Evolutionary conservation across 2,797 vertebrate species (phyloP).

Genomic region (Lithobates sylvaticus): DNA sequence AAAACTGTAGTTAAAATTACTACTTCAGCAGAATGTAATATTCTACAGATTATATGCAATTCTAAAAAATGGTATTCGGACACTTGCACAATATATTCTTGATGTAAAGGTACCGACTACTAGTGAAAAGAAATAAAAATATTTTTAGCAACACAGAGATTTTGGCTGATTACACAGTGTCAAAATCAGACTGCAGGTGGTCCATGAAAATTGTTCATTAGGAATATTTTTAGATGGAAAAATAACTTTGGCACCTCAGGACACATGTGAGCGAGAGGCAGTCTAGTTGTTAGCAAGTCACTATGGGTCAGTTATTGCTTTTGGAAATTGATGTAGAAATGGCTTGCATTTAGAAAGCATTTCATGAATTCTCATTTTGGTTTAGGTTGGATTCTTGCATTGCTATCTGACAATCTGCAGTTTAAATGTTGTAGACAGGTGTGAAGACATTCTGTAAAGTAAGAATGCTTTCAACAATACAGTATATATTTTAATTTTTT

Average conservation of each 20-base stretch:
- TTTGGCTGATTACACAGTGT: neutral
- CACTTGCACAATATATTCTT: too few relatives aligned
- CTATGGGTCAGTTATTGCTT: neutral
- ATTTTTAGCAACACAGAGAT: neutral
- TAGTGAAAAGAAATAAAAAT: neutral
- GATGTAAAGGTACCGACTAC: neutral
- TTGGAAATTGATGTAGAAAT: conserved; percentile 3
- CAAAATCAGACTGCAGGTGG: neutral
- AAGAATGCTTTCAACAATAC: too few relatives aligned
- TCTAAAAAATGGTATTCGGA: too few relatives aligned
- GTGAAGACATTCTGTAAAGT: too few relatives aligned
- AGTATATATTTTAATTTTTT: too few relatives aligned
- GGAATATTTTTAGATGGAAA: neutral
- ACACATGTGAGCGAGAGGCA: neutral
- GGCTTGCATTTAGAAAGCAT: neutral
- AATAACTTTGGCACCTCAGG: neutral
- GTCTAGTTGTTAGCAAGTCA: neutral
- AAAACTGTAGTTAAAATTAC: too few relatives aligned
- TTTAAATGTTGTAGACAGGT: too few relatives aligned
- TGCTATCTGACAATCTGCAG: too few relatives aligned
- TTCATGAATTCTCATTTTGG: too few relatives aligned
- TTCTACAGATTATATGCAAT: too few relatives aligned
- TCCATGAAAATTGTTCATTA: neutral
- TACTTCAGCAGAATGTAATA: too few relatives aligned
- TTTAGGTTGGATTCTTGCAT: too few relatives aligned